phyloP scores from a whole-genome alignment of 64 coral and sea anemone species.

The Stichodactyla mertensii region DNA sequence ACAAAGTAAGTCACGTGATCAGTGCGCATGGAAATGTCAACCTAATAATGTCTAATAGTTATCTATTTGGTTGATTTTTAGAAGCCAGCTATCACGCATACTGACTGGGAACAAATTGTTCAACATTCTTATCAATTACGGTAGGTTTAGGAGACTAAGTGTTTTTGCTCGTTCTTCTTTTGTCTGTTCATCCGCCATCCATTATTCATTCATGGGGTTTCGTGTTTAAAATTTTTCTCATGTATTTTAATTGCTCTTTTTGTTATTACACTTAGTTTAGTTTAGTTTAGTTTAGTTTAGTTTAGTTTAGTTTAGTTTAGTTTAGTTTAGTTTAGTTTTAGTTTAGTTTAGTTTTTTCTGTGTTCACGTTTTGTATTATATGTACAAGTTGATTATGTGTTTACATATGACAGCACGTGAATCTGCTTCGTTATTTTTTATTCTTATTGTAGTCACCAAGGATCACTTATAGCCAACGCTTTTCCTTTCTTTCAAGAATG shows the following conservation, averaged over 20 bases:
- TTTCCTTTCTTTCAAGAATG: conserved; percentile 76
- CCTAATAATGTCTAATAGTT: neutral
- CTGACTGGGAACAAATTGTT: conserved; percentile 66
- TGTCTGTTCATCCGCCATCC: neutral
- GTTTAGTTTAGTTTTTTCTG: too few relatives aligned
- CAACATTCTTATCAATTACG: conserved; percentile 65
- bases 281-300: too few relatives aligned
- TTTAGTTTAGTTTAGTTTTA: too few relatives aligned
- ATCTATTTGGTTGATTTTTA: conserved; percentile 9
- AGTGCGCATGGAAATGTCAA: neutral
- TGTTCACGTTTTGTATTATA: too few relatives aligned
- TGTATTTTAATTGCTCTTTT: too few relatives aligned
- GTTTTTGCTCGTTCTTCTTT: neutral
- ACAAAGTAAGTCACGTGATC: conserved; percentile 38
- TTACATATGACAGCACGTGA: neutral
- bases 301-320: too few relatives aligned
- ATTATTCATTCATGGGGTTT: too few relatives aligned
- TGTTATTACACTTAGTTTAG: too few relatives aligned
- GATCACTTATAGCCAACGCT: conserved; percentile 57
- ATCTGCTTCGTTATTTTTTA: neutral
- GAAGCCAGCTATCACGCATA: conserved; percentile 47
- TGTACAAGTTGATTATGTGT: too few relatives aligned
- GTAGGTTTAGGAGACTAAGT: neutral
- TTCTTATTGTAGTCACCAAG: neutral
- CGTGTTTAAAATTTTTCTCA: too few relatives aligned